phyloP scores from a whole-genome alignment of 2,797 vertebrate genomes.

The Carcharodon carcharias region DNA sequence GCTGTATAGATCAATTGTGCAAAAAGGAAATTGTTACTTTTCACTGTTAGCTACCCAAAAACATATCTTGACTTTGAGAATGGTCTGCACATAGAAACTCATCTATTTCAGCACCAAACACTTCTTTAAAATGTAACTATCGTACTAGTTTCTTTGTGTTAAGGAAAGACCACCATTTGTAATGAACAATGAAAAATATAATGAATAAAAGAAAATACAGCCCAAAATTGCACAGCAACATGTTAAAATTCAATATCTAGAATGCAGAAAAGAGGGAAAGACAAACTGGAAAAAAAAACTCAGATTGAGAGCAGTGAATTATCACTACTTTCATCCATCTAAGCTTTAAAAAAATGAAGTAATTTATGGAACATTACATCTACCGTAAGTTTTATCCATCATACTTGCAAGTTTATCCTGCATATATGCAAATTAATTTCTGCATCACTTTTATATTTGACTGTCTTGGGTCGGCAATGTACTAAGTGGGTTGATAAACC shows the following conservation, averaged over 20 bases:
- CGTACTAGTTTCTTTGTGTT: background rate
- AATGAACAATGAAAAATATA: background rate
- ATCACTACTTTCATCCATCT: background rate
- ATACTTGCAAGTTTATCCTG: background rate
- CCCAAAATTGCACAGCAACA: background rate
- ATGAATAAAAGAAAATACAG: background rate
- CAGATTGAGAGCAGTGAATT: background rate
- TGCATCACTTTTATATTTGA: background rate
- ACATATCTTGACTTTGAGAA: background rate
- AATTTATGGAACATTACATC: background rate
- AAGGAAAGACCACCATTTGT: background rate
- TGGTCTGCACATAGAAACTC: background rate
- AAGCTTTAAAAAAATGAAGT: background rate
- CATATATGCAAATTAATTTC: background rate
- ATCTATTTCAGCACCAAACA: background rate
- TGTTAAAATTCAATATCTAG: background rate
- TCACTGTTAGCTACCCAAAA: background rate
- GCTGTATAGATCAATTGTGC: background rate
- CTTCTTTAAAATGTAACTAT: background rate
- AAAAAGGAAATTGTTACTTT: background rate
- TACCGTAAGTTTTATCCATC: background rate
- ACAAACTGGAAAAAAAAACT: background rate
- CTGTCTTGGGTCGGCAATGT: background rate
- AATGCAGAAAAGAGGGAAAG: background rate
- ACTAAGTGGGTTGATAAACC: too few relatives aligned